These are phyloP conservation scores for Palythoa grandiflora DNA, from an alignment of 92 coral and sea anemone genomes.

Conservation along the genomic window DNA sequence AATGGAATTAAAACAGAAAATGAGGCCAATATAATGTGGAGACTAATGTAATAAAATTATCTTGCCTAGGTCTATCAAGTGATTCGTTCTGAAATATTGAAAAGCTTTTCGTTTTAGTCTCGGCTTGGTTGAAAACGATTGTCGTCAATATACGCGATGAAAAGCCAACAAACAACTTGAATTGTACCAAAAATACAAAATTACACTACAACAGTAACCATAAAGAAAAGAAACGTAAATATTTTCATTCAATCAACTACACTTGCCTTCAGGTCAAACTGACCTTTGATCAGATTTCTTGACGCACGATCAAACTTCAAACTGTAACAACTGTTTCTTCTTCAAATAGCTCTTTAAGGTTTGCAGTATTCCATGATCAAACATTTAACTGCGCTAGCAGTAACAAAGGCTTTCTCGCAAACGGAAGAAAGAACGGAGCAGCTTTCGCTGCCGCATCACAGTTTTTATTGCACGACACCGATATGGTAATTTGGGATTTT, in stretches of 20 bases:
- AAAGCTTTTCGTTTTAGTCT: slow-evolving; percentile 6
- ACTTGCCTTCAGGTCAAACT: slow-evolving; percentile 17
- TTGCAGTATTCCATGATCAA: background rate
- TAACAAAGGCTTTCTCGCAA: background rate
- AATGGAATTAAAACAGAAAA: slow-evolving; percentile 2
- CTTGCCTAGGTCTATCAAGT: background rate
- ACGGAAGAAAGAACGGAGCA: background rate
- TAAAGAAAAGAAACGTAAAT: slow-evolving; percentile 22
- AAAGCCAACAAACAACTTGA: background rate
- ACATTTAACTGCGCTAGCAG: slow-evolving; percentile 1
- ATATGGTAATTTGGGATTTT: slow-evolving; percentile 32
- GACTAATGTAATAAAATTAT: background rate
- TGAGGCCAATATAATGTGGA: background rate
- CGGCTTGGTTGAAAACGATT: background rate
- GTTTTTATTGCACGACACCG: slow-evolving; percentile 23
- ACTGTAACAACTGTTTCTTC: background rate
- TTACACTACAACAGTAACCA: background rate
- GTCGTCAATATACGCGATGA: background rate
- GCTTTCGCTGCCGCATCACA: slow-evolving; percentile 33
- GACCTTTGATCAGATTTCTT: slow-evolving; percentile 34
- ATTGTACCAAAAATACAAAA: background rate
- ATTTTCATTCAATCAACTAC: slow-evolving; percentile 6
- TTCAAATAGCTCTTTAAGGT: background rate
- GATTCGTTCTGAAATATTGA: slow-evolving; percentile 25
- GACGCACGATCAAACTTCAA: slow-evolving; percentile 10